Evolutionary conservation across 2,888 invertebrate genomes (phyloP), one percentile per base, ranked within the genome.

Genomic region (Homarus gammarus): DNA sequence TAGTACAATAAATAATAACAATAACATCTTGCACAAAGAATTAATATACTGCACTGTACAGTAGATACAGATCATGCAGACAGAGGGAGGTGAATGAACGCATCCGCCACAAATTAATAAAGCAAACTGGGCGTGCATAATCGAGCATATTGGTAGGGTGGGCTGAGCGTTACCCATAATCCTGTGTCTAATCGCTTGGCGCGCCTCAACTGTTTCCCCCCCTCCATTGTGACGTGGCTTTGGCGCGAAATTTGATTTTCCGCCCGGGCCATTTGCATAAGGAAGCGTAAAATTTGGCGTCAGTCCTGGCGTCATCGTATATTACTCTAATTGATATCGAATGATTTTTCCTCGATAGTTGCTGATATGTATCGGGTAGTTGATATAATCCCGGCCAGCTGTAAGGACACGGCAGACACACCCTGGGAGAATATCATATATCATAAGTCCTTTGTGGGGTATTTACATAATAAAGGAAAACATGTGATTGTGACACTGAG

Each of bases 181-280:
- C 18, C 75, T 44, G 75, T 27, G 75, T 75, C 75, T 75, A 75
- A 75, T 75, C 75, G 75, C 75, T n/a, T n/a, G 75, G 6, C 72
- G 38, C 72, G 72, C 72, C 1, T 72, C 72, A 72, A 72, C 72
- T 72, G 72, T 38, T 72, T 72, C 40, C 40, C n/a, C 73, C 73
- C 6, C 31, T 31, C n/a, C n/a, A n/a, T 75, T 75, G 38, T 75
- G 75, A 75, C 75, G 75, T 27, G 75, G 75, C 75, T 75, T 75
- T 40, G 75, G 75, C 75, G 27, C 27, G 44, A 75, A 40, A 75
- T 75, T 75, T 44, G 75, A 75, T 75, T 75, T 75, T 75, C 75
- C 40, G 75, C 44, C n/a, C 75, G 75, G 40, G 40, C 15, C n/a
- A 75, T 75, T 75, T 75, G 40, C 75, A 75, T 75, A 75, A 75